A percentile compares a stretch with the other conserved stretches of the same genome.
Conservation (phyloP, 2,888 invertebrate genomes). For the Fragum fragum region DNA sequence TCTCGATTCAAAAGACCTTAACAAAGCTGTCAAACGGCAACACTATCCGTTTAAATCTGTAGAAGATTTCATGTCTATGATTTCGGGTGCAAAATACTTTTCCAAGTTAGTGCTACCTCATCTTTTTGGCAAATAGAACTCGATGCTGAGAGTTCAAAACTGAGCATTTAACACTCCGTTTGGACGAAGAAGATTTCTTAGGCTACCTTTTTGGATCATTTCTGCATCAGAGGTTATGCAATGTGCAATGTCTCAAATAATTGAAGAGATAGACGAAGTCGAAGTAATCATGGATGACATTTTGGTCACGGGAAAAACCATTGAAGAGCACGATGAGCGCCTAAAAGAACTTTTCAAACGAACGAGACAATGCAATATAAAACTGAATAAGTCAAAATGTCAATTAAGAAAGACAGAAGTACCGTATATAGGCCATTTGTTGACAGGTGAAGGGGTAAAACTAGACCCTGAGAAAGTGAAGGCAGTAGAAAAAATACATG, state of each 20-base stretch:
- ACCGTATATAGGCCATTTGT: neutral
- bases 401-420: neutral
- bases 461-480: too few relatives aligned
- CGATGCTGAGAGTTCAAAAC: too few relatives aligned
- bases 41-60: neutral
- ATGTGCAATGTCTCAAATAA: neutral
- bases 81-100: neutral
- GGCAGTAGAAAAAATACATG: too few relatives aligned
- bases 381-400: neutral
- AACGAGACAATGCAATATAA: neutral
- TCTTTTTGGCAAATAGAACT: neutral
- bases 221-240: neutral
- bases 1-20: too few relatives aligned
- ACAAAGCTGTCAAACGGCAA: too few relatives aligned
- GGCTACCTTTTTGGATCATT: neutral
- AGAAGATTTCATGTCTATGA: neutral
- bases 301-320: neutral
- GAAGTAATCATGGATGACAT: neutral
- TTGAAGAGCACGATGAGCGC: neutral
- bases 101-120: neutral
- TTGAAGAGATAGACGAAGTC: neutral
- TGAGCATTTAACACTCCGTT: neutral
- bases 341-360: neutral
- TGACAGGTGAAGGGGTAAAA: too few relatives aligned
- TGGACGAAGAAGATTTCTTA: neutral